Base-by-base conservation (phyloP, 2,888 invertebrate species). In the Strigamia transsilvanica region DNA sequence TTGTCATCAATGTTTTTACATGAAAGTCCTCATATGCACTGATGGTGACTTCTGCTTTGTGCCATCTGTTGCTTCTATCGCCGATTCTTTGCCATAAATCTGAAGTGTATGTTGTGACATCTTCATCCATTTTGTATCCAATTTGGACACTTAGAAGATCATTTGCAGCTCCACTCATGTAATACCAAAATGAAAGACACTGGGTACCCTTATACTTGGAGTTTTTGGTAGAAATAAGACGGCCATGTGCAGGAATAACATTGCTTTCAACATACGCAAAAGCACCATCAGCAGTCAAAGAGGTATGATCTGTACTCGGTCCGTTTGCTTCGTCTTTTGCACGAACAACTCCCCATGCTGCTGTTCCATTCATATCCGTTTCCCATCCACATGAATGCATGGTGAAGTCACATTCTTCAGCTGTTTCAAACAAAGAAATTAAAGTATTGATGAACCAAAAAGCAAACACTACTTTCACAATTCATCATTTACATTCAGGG, bases 111-210 rank as follows among this genome's bases (percentile, higher is more conserved):
- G 1, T 73, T 79, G 15, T 23, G 12, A 2, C 34, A 38, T 42
- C 41, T 15, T 32, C 13, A 15, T 27, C 10, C 3, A 27, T 2
- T 32, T 13, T n/a, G 23, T 73, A 12, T 6, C 5, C 5, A 12
- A 73, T 32, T 21, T 79, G 79, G 12, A 79, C 18, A 13, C 15
- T 34, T 12, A 79, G 21, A 13, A 13, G 12, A 7, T 41, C 79
- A 42, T 18, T 21, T 15, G 10, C 79, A 42, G 79, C 41, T 23
- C 79, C 79, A 79, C 41, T 79, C 79, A 79, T 79, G 42, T 79
- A 79, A 42, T 79, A 79, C 79, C 79, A 79, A 41, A 79, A 79
- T 42, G 41, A 79, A 5, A 79, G 34, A 18, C 79, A 79, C 9
- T 79, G 79, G 10, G 79, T 38, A 18, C 79, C 79, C 18, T 38